phyloP scores from a whole-genome alignment of 2,888 invertebrate genomes.

The Urechis unicinctus region DNA sequence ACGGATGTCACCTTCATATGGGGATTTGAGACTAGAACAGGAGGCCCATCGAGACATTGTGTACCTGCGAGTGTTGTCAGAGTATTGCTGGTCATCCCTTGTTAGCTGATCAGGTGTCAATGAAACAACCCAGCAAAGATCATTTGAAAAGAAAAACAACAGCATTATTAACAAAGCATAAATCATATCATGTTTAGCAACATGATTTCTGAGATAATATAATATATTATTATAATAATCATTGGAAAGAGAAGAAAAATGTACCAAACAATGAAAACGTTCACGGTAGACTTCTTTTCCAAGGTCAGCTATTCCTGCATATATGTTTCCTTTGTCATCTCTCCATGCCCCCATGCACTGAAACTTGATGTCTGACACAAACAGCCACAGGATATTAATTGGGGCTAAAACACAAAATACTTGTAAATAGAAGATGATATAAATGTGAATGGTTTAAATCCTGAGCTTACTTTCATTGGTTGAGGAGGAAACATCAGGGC shows the following conservation, averaged over 20 bases:
- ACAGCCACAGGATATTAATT: background rate
- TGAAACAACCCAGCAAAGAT: too few relatives aligned
- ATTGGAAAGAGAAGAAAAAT: too few relatives aligned
- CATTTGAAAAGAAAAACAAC: too few relatives aligned
- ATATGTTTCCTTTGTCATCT: constrained; percentile 65
- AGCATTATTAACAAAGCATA: too few relatives aligned
- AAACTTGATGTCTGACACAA: constrained; percentile 37
- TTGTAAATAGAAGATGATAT: background rate
- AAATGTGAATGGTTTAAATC: background rate
- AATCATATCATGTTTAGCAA: too few relatives aligned
- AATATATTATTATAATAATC: too few relatives aligned
- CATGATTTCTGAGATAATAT: too few relatives aligned
- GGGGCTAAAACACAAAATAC: background rate
- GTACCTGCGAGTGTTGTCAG: constrained; percentile 41
- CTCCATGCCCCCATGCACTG: constrained; percentile 49
- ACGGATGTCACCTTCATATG: constrained; percentile 67
- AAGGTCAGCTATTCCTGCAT: constrained; percentile 93
- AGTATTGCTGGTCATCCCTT: constrained; percentile 41
- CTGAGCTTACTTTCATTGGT: constrained; percentile 19
- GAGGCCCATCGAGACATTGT: constrained; percentile 62
- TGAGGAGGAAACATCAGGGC: constrained; percentile 51
- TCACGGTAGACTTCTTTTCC: constrained; percentile 93
- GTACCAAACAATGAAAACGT: constrained; percentile 86
- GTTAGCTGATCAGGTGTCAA: too few relatives aligned
- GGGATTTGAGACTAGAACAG: constrained; percentile 85